Evolutionary conservation across 2,113 vertebrate species (phyloP).

Genomic region (Phalacrocorax aristotelis): DNA sequence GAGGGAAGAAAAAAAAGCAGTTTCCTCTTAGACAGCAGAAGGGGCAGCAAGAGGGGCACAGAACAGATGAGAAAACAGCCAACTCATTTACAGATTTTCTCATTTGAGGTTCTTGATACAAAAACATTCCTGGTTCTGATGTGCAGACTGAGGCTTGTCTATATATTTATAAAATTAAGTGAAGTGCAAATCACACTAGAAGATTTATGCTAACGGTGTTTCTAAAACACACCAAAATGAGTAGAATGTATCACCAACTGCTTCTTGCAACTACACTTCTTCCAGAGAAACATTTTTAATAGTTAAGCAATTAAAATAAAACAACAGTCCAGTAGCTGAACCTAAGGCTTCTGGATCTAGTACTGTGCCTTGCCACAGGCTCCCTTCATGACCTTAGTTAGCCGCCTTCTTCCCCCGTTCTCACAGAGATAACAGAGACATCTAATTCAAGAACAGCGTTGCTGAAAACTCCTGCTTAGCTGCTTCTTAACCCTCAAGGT

Average conservation of each 20-base stretch:
- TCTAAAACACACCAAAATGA: constrained; percentile 73
- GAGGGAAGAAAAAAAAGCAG: constrained; percentile 41
- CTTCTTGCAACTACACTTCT: constrained; percentile 50
- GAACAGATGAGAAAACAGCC: constrained; percentile 73
- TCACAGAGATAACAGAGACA: neutral
- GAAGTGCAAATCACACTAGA: constrained; percentile 73
- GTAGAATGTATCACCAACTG: constrained; percentile 70
- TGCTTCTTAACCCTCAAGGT: constrained; percentile 34
- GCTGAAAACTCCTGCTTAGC: constrained; percentile 4
- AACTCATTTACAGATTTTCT: constrained; percentile 74
- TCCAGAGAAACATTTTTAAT: constrained; percentile 60
- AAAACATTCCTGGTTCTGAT: constrained; percentile 73
- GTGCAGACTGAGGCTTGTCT: constrained; percentile 73
- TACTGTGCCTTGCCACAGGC: neutral
- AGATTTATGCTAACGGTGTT: constrained; percentile 73
- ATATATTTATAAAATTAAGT: constrained; percentile 75
- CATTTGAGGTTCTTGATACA: constrained; percentile 73
- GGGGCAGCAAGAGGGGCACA: constrained; percentile 72
- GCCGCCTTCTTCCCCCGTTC: neutral
- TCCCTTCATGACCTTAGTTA: neutral
- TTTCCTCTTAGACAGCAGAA: constrained; percentile 68
- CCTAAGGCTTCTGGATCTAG: neutral
- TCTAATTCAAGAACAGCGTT: constrained; percentile 37
- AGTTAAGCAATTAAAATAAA: constrained; percentile 31
- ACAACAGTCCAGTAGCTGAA: neutral